Base-by-base conservation (phyloP, 1,140 invertebrate species). In the Luehdorfia chinensis region DNA sequence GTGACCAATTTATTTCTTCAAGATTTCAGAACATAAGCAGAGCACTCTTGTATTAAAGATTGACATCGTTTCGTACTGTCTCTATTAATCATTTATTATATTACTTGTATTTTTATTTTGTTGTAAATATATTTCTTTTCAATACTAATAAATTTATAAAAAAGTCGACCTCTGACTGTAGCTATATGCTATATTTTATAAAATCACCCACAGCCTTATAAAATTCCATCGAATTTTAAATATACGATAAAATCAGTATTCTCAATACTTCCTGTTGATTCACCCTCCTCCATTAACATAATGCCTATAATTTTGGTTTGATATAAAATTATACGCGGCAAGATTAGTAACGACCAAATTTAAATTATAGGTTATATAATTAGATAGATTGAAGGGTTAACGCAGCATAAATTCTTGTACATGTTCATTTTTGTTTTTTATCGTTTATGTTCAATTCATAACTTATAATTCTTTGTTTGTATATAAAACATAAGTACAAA, bases 231-330 rank as follows among this genome's bases (percentile, higher is more conserved):
- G n/a, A 27, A 30, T 16, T 12, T 9, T 16, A 27, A 28, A 15
- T 9, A 27, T 43, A 30, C 39, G 39, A 43, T 43, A 43, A 43
- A 43, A 43, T 43, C 39, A 16, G 39, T 25, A 43, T 43, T 30
- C n/a, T 11, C 25, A 6, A 11, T 30, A 43, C 27, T 43, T 43
- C 39, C 39, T 43, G 39, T 43, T 9, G 39, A 30, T 30, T 28
- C 39, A 8, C 16, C 23, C 37, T 13, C 25, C 23, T 25, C 12
- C 31, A 31, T 41, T 47, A 47, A 25, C 13, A 47, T 32, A 31
- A 52, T 53, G 37, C 41, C 33, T 39, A 47, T 53, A 46, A 51
- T 53, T 34, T 27, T 47, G 15, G 13, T 47, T 53, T 19, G 44
- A 53, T 47, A 34, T 36, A 43, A 47, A 41, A 53, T 53, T 41